Base-by-base conservation (phyloP, 2,113 vertebrate genomes). In the Malurus elegans region DNA sequence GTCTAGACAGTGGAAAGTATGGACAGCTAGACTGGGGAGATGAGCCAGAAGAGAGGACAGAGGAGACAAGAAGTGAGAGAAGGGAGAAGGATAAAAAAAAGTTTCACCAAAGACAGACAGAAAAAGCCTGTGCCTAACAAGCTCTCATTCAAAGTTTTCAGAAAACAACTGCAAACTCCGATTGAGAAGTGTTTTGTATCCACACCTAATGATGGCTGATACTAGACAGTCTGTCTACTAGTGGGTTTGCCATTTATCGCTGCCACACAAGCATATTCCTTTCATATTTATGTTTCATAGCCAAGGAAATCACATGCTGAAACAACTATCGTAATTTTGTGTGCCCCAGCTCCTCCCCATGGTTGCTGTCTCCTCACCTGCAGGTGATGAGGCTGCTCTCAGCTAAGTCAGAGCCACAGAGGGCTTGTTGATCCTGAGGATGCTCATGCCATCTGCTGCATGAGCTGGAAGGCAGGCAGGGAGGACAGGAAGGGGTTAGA, bases 331-430 rank as follows among this genome's bases (percentile, higher is more conserved):
- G 0, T 32, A 31, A n/a, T 1, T 40, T 14, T 23, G 54, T 7
- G 34, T 0, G 2, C 17, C 20, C 12, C 9, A 80, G 60, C 14
- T 80, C 64, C 20, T 28, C 24, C 1, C 16, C 14, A 4, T 13
- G 38, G 58, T 5, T 0, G 0, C 36, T 26, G 12, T 29, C 14
- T 80, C 62, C 44, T 31, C 4, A 0, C n/a, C 60, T 17, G 65
- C 3, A 2, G 54, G 58, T 4, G 10, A 47, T 11, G 23, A 69
- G 40, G 14, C 58, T 80, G 42, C 76, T 84, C 45, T 57, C 81
- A 70, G 31, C 0, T 15, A 51, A 42, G 18, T 9, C 42, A 54
- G 44, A 53, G 86, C 15, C 36, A 65, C 17, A 32, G 42, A 57
- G 38, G 20, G 19, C 8, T 58, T 47, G 38, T 2, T 38, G 23